Evolutionary conservation across 2,888 invertebrate species (phyloP).

Genomic region (Idaea aversata): DNA sequence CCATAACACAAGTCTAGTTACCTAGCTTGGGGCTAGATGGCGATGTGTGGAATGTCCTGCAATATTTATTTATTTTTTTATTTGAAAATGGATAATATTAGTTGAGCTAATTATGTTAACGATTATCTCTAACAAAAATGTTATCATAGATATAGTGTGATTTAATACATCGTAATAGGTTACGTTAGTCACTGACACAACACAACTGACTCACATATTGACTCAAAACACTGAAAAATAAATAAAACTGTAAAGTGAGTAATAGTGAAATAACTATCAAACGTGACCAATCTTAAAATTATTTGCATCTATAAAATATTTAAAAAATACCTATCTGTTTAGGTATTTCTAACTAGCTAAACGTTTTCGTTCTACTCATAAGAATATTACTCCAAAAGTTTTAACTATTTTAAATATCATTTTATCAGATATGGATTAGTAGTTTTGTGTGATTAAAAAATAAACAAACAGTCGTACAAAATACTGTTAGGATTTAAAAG

Average conservation of each 20-base stretch:
- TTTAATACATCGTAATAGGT: constrained; percentile 41
- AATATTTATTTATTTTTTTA: too few species aligned
- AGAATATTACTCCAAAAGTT: too few species aligned
- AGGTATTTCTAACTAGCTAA: too few species aligned
- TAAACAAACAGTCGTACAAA: not conserved
- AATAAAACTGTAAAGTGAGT: constrained; percentile 53
- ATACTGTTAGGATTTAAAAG: not conserved
- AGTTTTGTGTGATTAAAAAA: not conserved
- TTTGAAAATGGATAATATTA: too few species aligned
- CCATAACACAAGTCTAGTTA: too few species aligned
- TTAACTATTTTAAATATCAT: too few species aligned
- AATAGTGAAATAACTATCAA: constrained; percentile 38
- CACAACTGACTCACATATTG: constrained; percentile 63
- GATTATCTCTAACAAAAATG: not conserved
- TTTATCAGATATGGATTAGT: too few species aligned
- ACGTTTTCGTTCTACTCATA: too few species aligned
- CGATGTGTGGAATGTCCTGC: too few species aligned
- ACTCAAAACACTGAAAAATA: constrained; percentile 66
- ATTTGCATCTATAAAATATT: not conserved
- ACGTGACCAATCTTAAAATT: constrained; percentile 6
- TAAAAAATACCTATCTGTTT: not conserved
- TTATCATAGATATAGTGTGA: constrained; percentile 7
- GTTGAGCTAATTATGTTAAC: not conserved
- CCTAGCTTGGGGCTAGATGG: too few species aligned
- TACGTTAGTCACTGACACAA: constrained; percentile 65